Evolutionary conservation across 92 coral and sea anemone species (phyloP), one percentile per base, ranked within the genome.

Genomic region (Isaurus tuberculatus): DNA sequence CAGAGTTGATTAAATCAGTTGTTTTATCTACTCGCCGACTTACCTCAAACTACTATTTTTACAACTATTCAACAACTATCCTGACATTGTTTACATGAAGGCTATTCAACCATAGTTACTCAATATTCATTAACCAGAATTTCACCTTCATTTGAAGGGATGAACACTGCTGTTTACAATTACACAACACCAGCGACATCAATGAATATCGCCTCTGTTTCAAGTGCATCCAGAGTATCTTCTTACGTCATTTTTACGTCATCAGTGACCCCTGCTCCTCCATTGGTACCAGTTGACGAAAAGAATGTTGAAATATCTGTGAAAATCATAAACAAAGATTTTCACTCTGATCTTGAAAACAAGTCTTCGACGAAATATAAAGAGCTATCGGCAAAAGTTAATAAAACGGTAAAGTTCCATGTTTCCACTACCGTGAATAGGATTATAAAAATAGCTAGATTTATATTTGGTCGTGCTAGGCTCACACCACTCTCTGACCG

Each of bases 301-400:
- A 53, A 66, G 55, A 49, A 27, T 31, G 43, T 74, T 49, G 49
- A 74, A 51, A 33, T 74, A 2, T 51, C 80, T 30, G 23, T 74
- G 17, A 65, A 55, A 25, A 11, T 74, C 44, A 9, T 74, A 19
- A 30, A 28, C n/a, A 30, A 33, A 34, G 22, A 16, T 29, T 74
- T 74, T 55, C 66, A 53, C 3, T 57, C 67, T 15, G 80, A 74
- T 29, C 80, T 74, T 34, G 66, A 74, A 49, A 74, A 74, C 80
- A 74, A 32, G 66, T 74, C 80, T 51, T 74, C 80, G 14, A 25
- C 67, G 53, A 74, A 19, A 49, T 74, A 53, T 20, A 37, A 53
- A 34, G 5, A 20, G 16, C 32, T 74, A 53, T 51, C 66, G 17
- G 27, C 46, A 22, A 19, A 9, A 31, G 80, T 74, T 19, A 74